phyloP scores from a whole-genome alignment of 2,888 invertebrate species.

The Ischnura elegans region DNA sequence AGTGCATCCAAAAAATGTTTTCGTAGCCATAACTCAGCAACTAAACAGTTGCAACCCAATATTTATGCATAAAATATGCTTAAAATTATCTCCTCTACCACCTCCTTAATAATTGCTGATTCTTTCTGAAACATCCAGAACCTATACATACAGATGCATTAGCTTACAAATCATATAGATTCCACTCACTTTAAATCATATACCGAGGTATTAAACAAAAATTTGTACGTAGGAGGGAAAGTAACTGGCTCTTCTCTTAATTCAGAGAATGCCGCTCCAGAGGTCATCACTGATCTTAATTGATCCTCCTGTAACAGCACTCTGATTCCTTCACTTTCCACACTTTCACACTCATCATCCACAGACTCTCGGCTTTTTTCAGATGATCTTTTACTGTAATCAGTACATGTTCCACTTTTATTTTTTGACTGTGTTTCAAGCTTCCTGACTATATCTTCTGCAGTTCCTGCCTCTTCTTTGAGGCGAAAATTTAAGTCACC shows the following conservation, averaged over 20 bases:
- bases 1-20: too few species aligned
- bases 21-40: too few species aligned
- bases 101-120: neutral
- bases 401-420: neutral
- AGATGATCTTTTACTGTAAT: neutral
- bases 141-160: neutral
- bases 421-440: neutral
- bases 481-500: constrained; percentile 94
- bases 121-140: too few species aligned
- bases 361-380: neutral
- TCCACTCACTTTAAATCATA: constrained; percentile 88
- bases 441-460: constrained; percentile 6
- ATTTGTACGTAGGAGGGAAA: constrained; percentile 95
- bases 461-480: constrained; percentile 81
- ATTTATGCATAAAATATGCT: neutral
- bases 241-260: constrained; percentile 86
- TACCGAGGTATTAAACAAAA: constrained; percentile 85
- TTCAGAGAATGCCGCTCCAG: constrained; percentile 91
- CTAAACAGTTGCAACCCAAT: too few species aligned
- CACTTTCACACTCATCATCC: constrained; percentile 70
- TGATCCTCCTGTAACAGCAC: constrained; percentile 89
- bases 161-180: neutral
- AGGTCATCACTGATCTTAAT: constrained; percentile 84
- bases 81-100: too few species aligned
- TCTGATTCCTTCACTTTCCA: constrained; percentile 85